Evolutionary conservation across 1,140 invertebrate species (phyloP), one percentile per base, ranked within the genome.

Genomic region (Sitobion miscanthi): DNA sequence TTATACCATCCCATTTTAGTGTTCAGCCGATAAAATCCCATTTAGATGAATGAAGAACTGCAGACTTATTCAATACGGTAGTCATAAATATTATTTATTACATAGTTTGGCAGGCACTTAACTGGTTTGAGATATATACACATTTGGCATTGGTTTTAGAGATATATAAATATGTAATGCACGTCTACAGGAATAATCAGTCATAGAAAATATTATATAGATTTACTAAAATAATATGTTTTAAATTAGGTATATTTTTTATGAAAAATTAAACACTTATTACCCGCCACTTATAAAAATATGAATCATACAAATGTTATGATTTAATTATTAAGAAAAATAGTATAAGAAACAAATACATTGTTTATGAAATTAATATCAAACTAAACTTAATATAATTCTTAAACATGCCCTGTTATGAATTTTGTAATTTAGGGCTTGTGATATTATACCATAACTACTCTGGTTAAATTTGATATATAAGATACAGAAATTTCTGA

Each of bases 21-120:
- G 30, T 49, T 47, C 47, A 23, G 45, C 91, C 45, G 91, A 92
- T 92, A 92, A 92, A 83, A 92, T 20, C 42, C 91, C 52, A 91
- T 91, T 91, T 54, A 23, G 87, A 57, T 11, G 88, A 92, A 92
- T 49, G 91, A 49, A 92, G n/a, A 92, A 92, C 82, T 54, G 82
- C 82, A 42, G 47, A 92, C 91, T 93, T 93, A 93, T 86, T 85
- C 91, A 85, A 93, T 86, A 93, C 91, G 91, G 69, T 57, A 25
- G 82, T 45, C 82, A 45, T 93, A 93, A 93, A 93, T 93, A 93
- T 93, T 93, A 85, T 93, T 93, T 93, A 85, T 93, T 57, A 57
- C 82, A 30, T 45, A 93, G 82, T 93, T 93, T 93, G 91, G 91
- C 89, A 69, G 89, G 30, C 91, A 54, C 82, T 93, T 85, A 85